Conservation (phyloP, 2,797 vertebrate genomes). For the Falco naumanni region DNA sequence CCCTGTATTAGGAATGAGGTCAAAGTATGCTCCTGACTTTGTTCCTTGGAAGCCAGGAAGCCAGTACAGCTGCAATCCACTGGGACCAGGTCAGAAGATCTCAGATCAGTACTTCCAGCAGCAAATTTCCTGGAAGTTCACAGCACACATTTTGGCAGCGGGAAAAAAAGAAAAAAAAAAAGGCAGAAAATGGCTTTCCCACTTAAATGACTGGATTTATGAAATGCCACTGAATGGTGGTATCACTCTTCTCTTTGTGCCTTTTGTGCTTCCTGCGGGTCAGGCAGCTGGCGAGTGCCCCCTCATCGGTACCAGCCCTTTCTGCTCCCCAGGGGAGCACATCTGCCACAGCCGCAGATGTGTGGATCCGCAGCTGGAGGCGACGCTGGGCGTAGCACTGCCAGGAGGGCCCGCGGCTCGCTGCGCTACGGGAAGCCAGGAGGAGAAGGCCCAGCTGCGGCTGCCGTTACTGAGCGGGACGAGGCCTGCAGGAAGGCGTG, state of each 20-base stretch:
- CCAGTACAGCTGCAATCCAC: not conserved
- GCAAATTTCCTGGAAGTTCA: not conserved
- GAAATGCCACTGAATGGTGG: not conserved
- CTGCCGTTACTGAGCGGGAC: not conserved
- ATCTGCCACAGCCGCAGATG: not conserved
- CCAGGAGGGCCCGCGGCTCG: too few relatives aligned
- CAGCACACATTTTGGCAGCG: not conserved
- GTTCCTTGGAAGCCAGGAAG: not conserved
- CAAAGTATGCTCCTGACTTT: not conserved
- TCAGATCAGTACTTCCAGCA: not conserved
- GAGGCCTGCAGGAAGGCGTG: not conserved
- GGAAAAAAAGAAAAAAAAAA: too few relatives aligned
- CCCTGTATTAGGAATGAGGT: not conserved
- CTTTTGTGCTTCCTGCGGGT: not conserved
- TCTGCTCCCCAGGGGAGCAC: not conserved
- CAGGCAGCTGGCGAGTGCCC: too few relatives aligned
- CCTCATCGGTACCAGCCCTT: not conserved
- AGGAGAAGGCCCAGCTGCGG: too few relatives aligned
- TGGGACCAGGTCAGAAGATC: not conserved
- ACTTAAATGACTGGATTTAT: not conserved
- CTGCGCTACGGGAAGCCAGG: rapidly evolving
- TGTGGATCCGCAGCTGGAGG: too few relatives aligned
- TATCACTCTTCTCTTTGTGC: not conserved
- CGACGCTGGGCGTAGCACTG: rapidly evolving
- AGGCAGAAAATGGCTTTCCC: not conserved